A percentile compares a stretch with the other conserved stretches of the same genome.
Conservation (phyloP, 1,140 invertebrate species). For the Archivesica marissinica region DNA sequence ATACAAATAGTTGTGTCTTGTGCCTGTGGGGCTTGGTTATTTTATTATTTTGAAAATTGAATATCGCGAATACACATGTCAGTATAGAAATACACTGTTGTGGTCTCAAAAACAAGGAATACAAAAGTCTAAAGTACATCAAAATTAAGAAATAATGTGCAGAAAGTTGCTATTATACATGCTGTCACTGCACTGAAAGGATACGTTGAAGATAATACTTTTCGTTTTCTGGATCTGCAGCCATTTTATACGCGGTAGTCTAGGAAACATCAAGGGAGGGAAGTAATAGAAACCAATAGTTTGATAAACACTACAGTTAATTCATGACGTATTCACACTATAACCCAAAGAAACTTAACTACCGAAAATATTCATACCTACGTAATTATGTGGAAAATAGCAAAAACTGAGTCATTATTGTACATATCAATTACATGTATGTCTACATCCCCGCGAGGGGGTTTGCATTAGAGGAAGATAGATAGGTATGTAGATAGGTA, state of each 20-base stretch:
- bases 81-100: neutral
- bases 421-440: no score
- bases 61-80: no score
- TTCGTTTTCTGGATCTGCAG: constrained; percentile 70
- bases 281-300: neutral
- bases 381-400: no score
- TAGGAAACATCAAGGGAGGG: constrained; percentile 5
- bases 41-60: no score
- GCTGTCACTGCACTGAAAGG: constrained; percentile 58
- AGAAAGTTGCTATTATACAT: neutral
- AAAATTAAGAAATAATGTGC: neutral
- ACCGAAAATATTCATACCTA: no score
- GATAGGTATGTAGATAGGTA: no score
- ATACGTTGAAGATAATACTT: constrained; percentile 78
- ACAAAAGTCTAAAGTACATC: neutral
- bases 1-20: no score
- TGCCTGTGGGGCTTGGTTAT: neutral
- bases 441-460: no score
- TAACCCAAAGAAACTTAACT: no score
- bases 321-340: no score
- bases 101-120: neutral
- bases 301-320: neutral
- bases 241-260: constrained; percentile 65
- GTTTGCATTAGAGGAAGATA: no score
- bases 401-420: no score